phyloP scores from a whole-genome alignment of 2,113 vertebrate species.

The Hiodon tergisus region DNA sequence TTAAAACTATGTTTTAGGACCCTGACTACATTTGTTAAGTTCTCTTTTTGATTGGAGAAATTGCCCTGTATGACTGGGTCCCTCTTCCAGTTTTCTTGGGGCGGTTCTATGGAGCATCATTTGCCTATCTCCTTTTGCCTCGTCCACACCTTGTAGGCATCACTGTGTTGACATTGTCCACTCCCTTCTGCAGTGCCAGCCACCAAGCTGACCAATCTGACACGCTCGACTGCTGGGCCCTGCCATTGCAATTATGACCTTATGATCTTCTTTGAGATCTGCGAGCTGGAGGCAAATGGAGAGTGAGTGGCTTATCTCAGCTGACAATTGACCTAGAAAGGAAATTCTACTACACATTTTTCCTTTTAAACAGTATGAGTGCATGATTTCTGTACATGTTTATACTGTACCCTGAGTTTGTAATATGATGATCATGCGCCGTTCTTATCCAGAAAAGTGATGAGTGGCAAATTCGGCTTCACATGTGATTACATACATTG shows the following conservation, averaged over 20 bases:
- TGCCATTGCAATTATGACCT: conserved; percentile 96
- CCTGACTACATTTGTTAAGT: not conserved
- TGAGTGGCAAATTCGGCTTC: not conserved
- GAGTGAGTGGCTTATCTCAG: conserved; percentile 74
- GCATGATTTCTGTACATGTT: too few species aligned
- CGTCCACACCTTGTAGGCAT: not conserved
- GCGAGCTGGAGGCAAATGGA: conserved; percentile 94
- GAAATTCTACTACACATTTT: not conserved
- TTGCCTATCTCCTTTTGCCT: not conserved
- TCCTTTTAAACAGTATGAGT: not conserved
- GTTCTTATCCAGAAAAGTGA: not conserved
- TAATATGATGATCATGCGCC: too few species aligned
- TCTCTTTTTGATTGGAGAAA: not conserved
- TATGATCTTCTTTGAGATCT: conserved; percentile 97
- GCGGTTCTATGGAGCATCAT: not conserved
- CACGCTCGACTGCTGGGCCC: conserved; percentile 76
- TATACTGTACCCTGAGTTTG: too few species aligned
- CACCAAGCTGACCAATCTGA: conserved; percentile 87
- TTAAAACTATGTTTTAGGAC: not conserved
- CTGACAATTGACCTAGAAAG: not conserved
- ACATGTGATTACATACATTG: too few species aligned
- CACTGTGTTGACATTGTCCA: conserved; percentile 17
- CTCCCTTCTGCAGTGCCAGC: conserved; percentile 73
- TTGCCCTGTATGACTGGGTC: too few species aligned
- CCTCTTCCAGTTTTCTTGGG: not conserved